phyloP scores from a whole-genome alignment of 2,888 invertebrate species.

The Dynastes grantii region DNA sequence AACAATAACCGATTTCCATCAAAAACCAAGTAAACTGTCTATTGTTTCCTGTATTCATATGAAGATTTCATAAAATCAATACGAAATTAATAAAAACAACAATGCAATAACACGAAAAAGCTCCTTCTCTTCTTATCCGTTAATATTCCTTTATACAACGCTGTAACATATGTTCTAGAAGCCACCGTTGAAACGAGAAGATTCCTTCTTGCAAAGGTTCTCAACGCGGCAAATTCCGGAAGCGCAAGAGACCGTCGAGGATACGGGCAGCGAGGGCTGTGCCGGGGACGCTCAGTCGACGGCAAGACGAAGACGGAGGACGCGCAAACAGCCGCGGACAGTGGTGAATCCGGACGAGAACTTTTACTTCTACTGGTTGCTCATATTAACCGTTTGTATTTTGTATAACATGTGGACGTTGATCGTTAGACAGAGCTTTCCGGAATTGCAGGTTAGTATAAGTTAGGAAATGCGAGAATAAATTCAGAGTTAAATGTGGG shows the following conservation, averaged over 20 bases:
- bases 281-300: conserved; percentile 67
- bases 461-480: too few species aligned
- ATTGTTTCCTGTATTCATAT: too few species aligned
- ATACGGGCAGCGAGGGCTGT: conserved; percentile 73
- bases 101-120: too few species aligned
- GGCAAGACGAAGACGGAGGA: conserved; percentile 77
- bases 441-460: conserved; percentile 81
- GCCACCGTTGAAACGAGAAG: conserved; percentile 91
- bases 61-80: too few species aligned
- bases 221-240: conserved; percentile 93
- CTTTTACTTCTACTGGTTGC: conserved; percentile 96
- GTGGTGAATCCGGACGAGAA: conserved; percentile 97
- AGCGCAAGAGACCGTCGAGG: conserved; percentile 86
- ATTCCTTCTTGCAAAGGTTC: conserved; percentile 94
- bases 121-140: not conserved
- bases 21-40: too few species aligned
- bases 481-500: too few species aligned
- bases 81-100: too few species aligned
- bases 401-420: conserved; percentile 97
- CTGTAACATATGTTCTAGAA: conserved; percentile 71
- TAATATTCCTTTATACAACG: not conserved
- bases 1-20: too few species aligned
- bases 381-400: conserved; percentile 90
- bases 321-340: conserved; percentile 81
- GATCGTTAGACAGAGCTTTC: conserved; percentile 95